Evolutionary conservation across 2,888 invertebrate genomes (phyloP).

Genomic region (Orchesella flavescens): DNA sequence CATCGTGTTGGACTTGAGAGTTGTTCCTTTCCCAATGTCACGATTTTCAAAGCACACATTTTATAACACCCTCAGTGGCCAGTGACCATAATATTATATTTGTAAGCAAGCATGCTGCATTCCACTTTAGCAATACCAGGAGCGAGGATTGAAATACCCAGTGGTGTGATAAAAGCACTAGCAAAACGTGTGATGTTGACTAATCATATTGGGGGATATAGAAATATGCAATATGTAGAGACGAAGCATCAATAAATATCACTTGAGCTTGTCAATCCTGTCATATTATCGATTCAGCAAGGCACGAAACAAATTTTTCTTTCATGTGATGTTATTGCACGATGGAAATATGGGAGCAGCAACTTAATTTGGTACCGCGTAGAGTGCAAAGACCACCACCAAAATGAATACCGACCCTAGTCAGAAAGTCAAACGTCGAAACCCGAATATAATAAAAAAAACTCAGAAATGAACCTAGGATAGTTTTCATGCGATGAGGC

Average conservation of each 20-base stretch:
- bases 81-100: neutral
- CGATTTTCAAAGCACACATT: neutral
- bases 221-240: neutral
- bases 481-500: no score
- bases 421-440: constrained; percentile 7
- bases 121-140: neutral
- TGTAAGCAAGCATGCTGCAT: neutral
- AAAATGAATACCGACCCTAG: neutral
- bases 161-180: constrained; percentile 23
- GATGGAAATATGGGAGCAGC: no score
- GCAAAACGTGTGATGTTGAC: neutral
- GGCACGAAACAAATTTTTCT: constrained; percentile 6
- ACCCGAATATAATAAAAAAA: neutral
- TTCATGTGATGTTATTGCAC: neutral
- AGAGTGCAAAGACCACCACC: no score
- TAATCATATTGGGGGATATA: neutral
- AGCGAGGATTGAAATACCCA: neutral
- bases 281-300: constrained; percentile 54
- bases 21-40: neutral
- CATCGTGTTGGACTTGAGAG: no score
- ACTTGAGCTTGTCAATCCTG: constrained; percentile 57
- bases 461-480: neutral
- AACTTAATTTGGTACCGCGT: no score
- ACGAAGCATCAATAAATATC: constrained; percentile 37
- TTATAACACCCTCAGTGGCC: neutral